Percentiles rank a stretch among this genome's conserved stretches.
Conservation (phyloP, 2,797 vertebrate species). For the Liparis tanakae region DNA sequence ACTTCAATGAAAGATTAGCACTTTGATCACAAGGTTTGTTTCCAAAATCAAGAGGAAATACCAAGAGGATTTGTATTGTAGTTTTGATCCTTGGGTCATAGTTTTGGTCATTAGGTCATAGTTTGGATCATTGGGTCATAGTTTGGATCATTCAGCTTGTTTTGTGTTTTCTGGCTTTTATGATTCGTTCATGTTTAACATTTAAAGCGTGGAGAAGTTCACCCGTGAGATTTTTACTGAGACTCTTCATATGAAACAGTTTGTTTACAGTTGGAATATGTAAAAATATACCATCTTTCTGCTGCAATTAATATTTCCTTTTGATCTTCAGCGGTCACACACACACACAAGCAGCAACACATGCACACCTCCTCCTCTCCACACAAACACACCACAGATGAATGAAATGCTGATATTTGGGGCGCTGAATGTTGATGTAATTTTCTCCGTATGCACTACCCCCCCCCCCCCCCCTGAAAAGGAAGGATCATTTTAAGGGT, state of each 20-base stretch:
- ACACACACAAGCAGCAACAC: slow-evolving; percentile 16
- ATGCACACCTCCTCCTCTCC: slow-evolving; percentile 13
- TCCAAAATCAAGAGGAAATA: too few relatives aligned
- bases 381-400: slow-evolving; percentile 33
- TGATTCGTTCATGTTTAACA: not conserved
- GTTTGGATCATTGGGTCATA: too few relatives aligned
- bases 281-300: slow-evolving; percentile 28
- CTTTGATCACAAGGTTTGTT: too few relatives aligned
- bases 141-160: not conserved
- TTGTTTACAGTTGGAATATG: slow-evolving; percentile 14
- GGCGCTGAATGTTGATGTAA: slow-evolving; percentile 50
- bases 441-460: slow-evolving; percentile 27
- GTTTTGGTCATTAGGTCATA: too few relatives aligned
- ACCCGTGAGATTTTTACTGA: slow-evolving; percentile 15
- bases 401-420: slow-evolving; percentile 41
- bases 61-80: too few relatives aligned
- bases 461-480: slow-evolving; percentile 49
- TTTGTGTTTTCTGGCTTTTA: not conserved
- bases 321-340: slow-evolving; percentile 32
- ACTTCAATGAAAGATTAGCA: too few relatives aligned
- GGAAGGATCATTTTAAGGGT: slow-evolving; percentile 74
- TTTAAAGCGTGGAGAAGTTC: not conserved
- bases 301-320: slow-evolving; percentile 50
- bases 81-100: too few relatives aligned
- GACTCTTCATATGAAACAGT: not conserved